Evolutionary conservation across 2,888 invertebrate species (phyloP).

Genomic region (Pachycephus smyrnensis): DNA sequence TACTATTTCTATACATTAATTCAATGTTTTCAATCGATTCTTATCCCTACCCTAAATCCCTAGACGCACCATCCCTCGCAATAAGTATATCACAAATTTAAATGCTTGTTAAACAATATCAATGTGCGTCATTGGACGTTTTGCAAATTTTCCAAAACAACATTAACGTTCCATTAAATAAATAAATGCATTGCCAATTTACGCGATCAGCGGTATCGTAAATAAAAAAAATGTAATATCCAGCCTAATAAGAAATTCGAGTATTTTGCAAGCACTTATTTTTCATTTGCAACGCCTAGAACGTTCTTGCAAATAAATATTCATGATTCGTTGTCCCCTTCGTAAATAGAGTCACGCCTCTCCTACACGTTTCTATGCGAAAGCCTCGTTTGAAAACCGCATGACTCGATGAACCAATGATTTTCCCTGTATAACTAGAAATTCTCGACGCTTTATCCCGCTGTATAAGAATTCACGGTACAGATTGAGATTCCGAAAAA

Average conservation of each 20-base stretch:
- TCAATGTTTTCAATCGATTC: neutral
- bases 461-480: neutral
- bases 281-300: neutral
- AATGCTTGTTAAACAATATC: no score
- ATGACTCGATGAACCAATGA: neutral
- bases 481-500: neutral
- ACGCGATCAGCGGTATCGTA: neutral
- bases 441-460: neutral
- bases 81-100: neutral
- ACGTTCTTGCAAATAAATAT: neutral
- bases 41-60: neutral
- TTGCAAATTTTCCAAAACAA: neutral
- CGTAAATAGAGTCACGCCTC: neutral
- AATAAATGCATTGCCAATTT: neutral
- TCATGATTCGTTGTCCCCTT: neutral
- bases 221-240: neutral
- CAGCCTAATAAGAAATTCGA: neutral
- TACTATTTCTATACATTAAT: slow-evolving; percentile 40
- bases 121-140: neutral
- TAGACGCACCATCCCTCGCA: neutral
- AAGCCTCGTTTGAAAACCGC: neutral
- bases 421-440: neutral
- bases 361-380: neutral
- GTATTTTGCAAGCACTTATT: neutral
- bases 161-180: neutral